Conservation (phyloP, 2,797 vertebrate genomes). For the Benthosema pterotum region DNA sequence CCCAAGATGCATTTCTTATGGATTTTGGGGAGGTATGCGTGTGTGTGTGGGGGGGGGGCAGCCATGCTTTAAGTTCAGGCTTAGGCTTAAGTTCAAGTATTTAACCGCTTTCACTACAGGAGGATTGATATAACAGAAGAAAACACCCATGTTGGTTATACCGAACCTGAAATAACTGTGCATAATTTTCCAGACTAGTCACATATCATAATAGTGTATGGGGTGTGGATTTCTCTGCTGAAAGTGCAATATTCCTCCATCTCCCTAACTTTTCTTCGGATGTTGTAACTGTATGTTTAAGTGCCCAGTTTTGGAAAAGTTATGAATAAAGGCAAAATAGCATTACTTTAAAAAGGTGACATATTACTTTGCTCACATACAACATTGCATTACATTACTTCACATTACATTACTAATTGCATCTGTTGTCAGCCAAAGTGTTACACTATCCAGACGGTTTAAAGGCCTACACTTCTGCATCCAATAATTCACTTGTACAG, state of each 20-base stretch:
- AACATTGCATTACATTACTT: too few relatives aligned
- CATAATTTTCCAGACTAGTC: slow-evolving; percentile 37
- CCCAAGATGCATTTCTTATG: slow-evolving; percentile 60
- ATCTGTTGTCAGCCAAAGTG: too few relatives aligned
- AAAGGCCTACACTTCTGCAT: too few relatives aligned
- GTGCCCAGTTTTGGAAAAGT: too few relatives aligned
- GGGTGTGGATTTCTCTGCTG: slow-evolving; percentile 23
- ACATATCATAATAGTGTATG: slow-evolving; percentile 4
- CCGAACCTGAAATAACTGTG: slow-evolving; percentile 30
- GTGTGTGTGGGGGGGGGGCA: slow-evolving; percentile 11
- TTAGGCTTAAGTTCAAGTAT: slow-evolving; percentile 78
- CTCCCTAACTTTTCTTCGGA: slow-evolving; percentile 18
- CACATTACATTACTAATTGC: too few relatives aligned
- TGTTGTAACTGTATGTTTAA: slow-evolving; percentile 2
- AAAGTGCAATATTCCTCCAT: slow-evolving; percentile 22
- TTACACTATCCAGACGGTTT: too few relatives aligned
- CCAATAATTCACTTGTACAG: too few relatives aligned
- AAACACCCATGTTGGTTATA: slow-evolving; percentile 47
- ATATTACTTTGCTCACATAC: too few relatives aligned
- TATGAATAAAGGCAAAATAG: too few relatives aligned
- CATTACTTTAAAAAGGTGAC: too few relatives aligned
- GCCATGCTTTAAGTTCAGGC: slow-evolving; percentile 65
- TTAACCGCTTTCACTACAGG: slow-evolving; percentile 62
- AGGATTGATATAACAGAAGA: slow-evolving; percentile 62
- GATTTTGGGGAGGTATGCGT: not conserved